Percentiles rank a stretch among this genome's conserved stretches.
These are phyloP conservation scores for Drosophila phalerata DNA, from an alignment of 2,888 invertebrate genomes.

Conservation along the genomic window DNA sequence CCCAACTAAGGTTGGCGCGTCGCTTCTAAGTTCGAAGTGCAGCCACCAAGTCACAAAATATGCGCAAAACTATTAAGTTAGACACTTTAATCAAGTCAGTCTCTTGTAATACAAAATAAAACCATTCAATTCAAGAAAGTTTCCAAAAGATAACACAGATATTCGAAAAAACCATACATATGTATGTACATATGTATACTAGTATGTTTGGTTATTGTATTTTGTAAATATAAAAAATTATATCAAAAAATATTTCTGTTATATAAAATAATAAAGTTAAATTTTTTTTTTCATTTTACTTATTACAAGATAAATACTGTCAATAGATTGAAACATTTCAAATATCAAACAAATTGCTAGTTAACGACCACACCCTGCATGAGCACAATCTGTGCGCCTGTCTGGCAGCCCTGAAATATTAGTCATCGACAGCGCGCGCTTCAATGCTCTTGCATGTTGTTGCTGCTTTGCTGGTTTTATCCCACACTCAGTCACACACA, in stretches of 20 bases:
- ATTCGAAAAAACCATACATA: background rate
- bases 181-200: background rate
- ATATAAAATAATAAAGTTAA: background rate
- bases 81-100: background rate
- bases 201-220: background rate
- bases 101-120: background rate
- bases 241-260: background rate
- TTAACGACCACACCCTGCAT: constrained; percentile 53
- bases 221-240: background rate
- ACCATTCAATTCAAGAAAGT: no score
- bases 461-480: constrained; percentile 58
- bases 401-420: constrained; percentile 62
- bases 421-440: constrained; percentile 61
- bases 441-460: constrained; percentile 50
- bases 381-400: constrained; percentile 21
- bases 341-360: constrained; percentile 32
- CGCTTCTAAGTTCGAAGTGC: constrained; percentile 44
- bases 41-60: constrained; percentile 12
- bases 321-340: constrained; percentile 3
- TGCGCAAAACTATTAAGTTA: constrained; percentile 5
- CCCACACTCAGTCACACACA: constrained; percentile 40
- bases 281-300: background rate
- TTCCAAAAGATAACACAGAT: background rate
- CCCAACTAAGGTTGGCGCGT: constrained; percentile 53
- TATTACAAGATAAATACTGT: background rate